These are phyloP conservation scores for Toxotes chatareus DNA, from an alignment of 2,113 vertebrate species.

Conservation along the genomic window DNA sequence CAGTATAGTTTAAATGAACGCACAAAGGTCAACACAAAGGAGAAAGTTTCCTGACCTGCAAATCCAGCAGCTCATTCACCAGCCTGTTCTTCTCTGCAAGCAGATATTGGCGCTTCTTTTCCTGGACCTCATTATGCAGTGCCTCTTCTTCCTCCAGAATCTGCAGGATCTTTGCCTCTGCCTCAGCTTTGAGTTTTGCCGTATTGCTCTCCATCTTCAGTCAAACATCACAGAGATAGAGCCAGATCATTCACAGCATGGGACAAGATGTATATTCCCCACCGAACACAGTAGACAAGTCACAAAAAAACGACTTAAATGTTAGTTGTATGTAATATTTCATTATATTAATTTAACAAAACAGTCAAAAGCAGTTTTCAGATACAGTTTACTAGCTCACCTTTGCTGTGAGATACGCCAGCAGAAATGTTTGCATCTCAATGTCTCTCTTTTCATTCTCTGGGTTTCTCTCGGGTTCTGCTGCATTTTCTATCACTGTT, in stretches of 20 bases:
- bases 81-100: conserved; percentile 77
- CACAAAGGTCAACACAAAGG: not conserved
- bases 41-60: conserved; percentile 81
- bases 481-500: conserved; percentile 55
- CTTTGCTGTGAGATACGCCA: conserved; percentile 83
- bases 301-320: not conserved
- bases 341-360: not conserved
- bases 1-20: not conserved
- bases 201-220: conserved; percentile 84
- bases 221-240: not conserved
- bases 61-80: conserved; percentile 77
- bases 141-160: conserved; percentile 80
- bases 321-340: not conserved
- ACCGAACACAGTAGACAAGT: not conserved
- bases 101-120: conserved; percentile 77
- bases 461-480: conserved; percentile 63
- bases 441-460: conserved; percentile 70
- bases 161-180: conserved; percentile 81
- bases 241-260: not conserved
- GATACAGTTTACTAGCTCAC: conserved; percentile 46
- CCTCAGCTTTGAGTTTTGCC: conserved; percentile 78
- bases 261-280: not conserved
- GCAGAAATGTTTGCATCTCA: conserved; percentile 78
- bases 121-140: conserved; percentile 67
- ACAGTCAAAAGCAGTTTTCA: not conserved